phyloP scores from a whole-genome alignment of 2,888 invertebrate species.

The Chrysodeixis includens region DNA sequence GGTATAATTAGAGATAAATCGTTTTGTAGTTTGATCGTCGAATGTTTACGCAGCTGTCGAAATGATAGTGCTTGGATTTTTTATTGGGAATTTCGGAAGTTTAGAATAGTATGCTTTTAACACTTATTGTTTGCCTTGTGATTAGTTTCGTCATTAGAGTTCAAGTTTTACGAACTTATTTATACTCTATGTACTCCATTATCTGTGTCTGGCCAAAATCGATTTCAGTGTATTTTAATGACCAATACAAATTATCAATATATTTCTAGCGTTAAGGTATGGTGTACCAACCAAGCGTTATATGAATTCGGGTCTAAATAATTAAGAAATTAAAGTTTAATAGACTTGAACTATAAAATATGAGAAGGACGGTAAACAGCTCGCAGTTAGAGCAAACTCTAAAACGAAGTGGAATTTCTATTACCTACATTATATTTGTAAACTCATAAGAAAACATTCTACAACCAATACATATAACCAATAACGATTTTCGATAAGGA shows the following conservation, averaged over 20 bases:
- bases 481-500: slow-evolving; percentile 11
- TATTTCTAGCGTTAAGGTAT: too few relatives aligned
- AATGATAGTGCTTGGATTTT: background rate
- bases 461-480: slow-evolving; percentile 8
- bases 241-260: too few relatives aligned
- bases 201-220: too few relatives aligned
- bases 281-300: too few relatives aligned
- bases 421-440: background rate
- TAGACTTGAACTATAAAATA: too few relatives aligned
- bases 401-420: too few relatives aligned
- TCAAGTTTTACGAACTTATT: too few relatives aligned
- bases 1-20: slow-evolving; percentile 5
- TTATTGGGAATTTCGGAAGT: background rate
- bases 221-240: too few relatives aligned
- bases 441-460: background rate
- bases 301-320: too few relatives aligned
- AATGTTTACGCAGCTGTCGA: background rate
- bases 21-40: slow-evolving; percentile 15
- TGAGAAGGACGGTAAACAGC: too few relatives aligned
- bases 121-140: background rate
- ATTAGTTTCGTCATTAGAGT: background rate
- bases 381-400: background rate
- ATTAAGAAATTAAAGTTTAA: too few relatives aligned
- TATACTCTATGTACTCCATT: too few relatives aligned
- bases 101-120: background rate